Base-by-base conservation (phyloP, 2,888 invertebrate species). In the Apoderus coryli region DNA sequence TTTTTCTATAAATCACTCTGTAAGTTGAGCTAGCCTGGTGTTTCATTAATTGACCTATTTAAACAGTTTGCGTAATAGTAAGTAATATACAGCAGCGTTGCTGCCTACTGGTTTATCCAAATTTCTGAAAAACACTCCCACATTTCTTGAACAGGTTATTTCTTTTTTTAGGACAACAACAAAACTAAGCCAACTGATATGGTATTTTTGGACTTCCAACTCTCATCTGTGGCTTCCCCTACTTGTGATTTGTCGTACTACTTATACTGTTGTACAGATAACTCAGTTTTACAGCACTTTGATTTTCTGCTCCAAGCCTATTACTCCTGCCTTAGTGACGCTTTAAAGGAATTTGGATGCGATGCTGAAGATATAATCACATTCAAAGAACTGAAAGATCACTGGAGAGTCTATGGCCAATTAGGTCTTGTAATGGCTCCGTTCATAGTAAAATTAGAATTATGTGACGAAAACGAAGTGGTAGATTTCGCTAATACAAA, bases 221-320 rank as follows among this genome's bases (percentile, higher is more conserved):
- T 50, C 6, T 40, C 44, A 2, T 32, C 40, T 13, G 22, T 46
- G 3, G 43, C 42, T 1, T 45, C 47, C 1, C 49, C 48, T 10
- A 35, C 46, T 7, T 36, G 39, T 22, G 50, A 50, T 35, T 34
- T 50, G 10, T 46, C 47, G 3, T 50, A 49, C 29, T 49, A 45
- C 27, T 32, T 50, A 3, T 50, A 50, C 29, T 26, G 39, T 5
- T 41, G 43, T 11, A 40, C 41, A 2, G 46, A 47, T 24, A 36
- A 38, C 25, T 10, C 36, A 4, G 35, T 41, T 4, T 29, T 49
- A 4, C 33, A 48, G 7, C 33, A 48, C 13, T 41, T 45, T 25
- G 45, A 49, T 32, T 35, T 40, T 11, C 37, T 50, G 2, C 33
- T 50, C 1, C 36, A 40, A 34, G 40, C 43, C 9, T 50, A 50